phyloP scores from a whole-genome alignment of 2,113 vertebrate genomes.

The Eudorcas thomsonii region DNA sequence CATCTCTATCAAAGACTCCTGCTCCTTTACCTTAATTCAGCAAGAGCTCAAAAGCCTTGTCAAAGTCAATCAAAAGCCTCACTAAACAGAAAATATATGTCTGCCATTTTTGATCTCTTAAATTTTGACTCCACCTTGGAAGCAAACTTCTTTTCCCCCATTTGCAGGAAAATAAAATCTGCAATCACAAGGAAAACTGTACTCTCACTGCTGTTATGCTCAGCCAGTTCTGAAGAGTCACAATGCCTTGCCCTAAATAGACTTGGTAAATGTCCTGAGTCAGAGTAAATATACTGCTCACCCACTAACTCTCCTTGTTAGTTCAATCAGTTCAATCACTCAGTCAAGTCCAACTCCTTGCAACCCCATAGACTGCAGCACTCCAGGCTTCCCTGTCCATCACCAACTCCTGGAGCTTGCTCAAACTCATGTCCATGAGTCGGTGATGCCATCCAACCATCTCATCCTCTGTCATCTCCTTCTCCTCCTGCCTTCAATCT shows the following conservation, averaged over 20 bases:
- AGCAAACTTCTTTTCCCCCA: not conserved
- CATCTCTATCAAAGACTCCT: not conserved
- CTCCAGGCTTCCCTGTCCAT: too few species aligned
- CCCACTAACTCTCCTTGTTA: too few species aligned
- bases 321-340: too few species aligned
- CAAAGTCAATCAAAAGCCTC: not conserved
- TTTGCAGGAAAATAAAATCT: not conserved
- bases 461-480: too few species aligned
- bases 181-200: not conserved
- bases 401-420: too few species aligned
- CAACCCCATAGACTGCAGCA: too few species aligned
- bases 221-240: not conserved
- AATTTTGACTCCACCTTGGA: not conserved
- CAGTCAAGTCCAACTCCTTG: too few species aligned
- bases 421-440: too few species aligned
- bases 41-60: not conserved
- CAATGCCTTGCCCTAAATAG: not conserved
- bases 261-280: not conserved
- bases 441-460: too few species aligned
- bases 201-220: not conserved
- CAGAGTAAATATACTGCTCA: too few species aligned
- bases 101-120: not conserved
- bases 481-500: too few species aligned
- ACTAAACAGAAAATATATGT: conserved; percentile 8
- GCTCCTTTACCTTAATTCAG: not conserved